Base-by-base conservation (phyloP, 2,888 invertebrate genomes). In the Ennomos fuscantarius region DNA sequence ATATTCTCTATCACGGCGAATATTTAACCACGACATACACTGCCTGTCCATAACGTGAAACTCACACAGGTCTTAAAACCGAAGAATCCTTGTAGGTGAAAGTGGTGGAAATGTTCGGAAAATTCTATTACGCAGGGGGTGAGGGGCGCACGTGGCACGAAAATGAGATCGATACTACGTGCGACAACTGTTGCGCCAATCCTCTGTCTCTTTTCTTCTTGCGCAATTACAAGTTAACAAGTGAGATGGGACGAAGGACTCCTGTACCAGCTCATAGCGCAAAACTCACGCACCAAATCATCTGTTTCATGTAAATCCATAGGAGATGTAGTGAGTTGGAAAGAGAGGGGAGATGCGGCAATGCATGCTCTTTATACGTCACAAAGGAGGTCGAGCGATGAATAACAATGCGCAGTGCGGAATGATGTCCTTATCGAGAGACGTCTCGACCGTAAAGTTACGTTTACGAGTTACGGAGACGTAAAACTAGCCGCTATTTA, bases 371-470 rank as follows among this genome's bases (percentile, higher is more conserved):
- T 82, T 82, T 81, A 85, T 85, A 84, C 88, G 88, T 87, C 86
- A 86, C 82, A 83, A 88, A 87, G 82, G 88, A 89, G 89, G 89
- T 89, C 89, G 88, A 76, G 76, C 76, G 84, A 87, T 88, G 89
- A 91, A 89, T 88, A 89, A 89, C 89, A 89, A 90, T 91, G 91
- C 91, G 87, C 89, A 89, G 87, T 90, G 89, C 91, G 90, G 88
- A 87, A 84, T 84, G 82, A 85, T 86, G 87, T 89, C 89, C 89
- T 87, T 82, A 84, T 73, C 75, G 82, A 81, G 74, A 75, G 68
- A 69, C 65, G 72, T 65, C 71, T 60, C 62, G 64, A 49, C 69
- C 63, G 69, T 64, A 62, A 70, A 58, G 57, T 55, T 55, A 66
- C 66, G 60, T 60, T 63, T 53, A 65, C 60, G 51, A 34, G 9